A percentile compares a stretch with the other conserved stretches of the same genome.
Conservation (phyloP, 1,140 invertebrate species). For the Acyrthosiphon pisum region DNA sequence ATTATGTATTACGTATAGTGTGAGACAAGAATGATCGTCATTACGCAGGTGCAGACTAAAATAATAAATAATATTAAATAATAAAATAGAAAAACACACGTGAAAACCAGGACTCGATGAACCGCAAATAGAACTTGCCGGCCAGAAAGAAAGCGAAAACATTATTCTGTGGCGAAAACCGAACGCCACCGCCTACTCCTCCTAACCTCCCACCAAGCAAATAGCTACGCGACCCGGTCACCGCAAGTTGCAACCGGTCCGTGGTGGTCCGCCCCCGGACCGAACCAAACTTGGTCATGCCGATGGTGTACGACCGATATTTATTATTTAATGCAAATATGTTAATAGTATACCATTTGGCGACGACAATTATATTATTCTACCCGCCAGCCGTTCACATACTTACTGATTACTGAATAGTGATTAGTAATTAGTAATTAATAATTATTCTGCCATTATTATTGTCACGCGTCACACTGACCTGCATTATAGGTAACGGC, state of each 20-base stretch:
- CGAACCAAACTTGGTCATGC: conserved; percentile 22
- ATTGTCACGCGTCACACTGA: not conserved
- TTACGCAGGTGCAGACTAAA: not conserved
- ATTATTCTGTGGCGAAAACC: no score
- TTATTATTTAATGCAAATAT: not conserved
- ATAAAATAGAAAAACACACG: not conserved
- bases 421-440: not conserved
- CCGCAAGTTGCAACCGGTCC: no score
- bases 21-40: no score
- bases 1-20: no score
- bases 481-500: conserved; percentile 45
- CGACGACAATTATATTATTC: no score
- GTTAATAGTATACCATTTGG: not conserved
- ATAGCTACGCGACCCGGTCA: not conserved
- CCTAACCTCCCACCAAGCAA: not conserved
- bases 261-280: not conserved
- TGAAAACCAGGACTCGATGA: not conserved
- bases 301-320: not conserved
- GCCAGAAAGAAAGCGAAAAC: conserved; percentile 16
- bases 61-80: not conserved
- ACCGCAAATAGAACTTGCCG: not conserved
- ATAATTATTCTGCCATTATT: not conserved
- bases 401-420: not conserved
- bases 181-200: not conserved
- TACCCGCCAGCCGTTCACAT: no score